Percentiles rank a stretch among this genome's conserved stretches.
Evolutionary conservation across 2,113 vertebrate genomes (phyloP).

Genomic region (Scatophagus argus): DNA sequence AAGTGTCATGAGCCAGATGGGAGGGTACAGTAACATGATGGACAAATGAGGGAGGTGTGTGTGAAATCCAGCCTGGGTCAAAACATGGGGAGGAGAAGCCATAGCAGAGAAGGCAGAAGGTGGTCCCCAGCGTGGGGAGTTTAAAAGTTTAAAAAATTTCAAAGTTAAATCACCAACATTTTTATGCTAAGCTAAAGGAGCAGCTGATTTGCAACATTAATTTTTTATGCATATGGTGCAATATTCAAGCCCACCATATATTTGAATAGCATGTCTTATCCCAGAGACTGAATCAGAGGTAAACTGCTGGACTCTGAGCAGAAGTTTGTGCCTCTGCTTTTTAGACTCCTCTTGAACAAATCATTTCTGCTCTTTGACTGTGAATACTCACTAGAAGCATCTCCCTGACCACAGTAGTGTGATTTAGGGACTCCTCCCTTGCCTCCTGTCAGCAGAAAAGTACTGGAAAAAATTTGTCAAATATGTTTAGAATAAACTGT

Average conservation of each 20-base stretch:
- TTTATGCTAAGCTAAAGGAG: no score
- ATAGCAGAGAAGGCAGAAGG: background rate
- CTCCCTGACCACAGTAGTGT: conserved; percentile 57
- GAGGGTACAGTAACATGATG: background rate
- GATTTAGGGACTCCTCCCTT: conserved; percentile 59
- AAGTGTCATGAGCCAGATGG: background rate
- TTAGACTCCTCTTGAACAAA: background rate
- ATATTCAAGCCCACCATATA: background rate
- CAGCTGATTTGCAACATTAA: no score
- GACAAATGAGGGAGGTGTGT: background rate
- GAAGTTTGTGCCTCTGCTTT: conserved; percentile 7
- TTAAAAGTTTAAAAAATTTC: no score
- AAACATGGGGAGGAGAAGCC: background rate
- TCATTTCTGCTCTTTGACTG: conserved; percentile 34
- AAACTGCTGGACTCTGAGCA: background rate
- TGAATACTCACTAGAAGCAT: conserved; percentile 45
- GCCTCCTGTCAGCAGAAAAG: conserved; percentile 39
- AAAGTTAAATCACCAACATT: no score
- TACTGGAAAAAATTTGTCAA: conserved; percentile 49
- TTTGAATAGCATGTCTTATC: background rate
- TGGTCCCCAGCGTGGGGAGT: no score
- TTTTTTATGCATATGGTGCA: no score
- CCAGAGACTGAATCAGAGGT: background rate
- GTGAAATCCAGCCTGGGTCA: background rate
- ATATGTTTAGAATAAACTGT: conserved; percentile 29